Evolutionary conservation across 2,888 invertebrate genomes (phyloP).

Genomic region (Muschampia plurimacula): DNA sequence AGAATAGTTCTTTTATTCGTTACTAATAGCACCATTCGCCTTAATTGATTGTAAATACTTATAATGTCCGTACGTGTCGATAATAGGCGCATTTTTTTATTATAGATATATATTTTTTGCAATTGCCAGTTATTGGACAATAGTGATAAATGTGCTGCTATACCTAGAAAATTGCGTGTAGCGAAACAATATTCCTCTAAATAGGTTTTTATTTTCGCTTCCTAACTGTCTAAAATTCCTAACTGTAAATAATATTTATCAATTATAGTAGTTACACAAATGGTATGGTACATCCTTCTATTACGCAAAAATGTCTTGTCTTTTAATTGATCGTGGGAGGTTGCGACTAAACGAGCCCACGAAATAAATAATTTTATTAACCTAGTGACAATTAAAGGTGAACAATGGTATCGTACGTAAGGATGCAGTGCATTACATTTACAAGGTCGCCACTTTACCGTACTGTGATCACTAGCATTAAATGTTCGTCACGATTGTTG

Average conservation of each 20-base stretch:
- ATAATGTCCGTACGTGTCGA: constrained; percentile 7
- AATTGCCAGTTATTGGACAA: constrained; percentile 6
- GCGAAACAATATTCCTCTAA: background rate
- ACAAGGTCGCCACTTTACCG: constrained; percentile 58
- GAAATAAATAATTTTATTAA: constrained; percentile 61
- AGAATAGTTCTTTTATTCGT: constrained; percentile 32
- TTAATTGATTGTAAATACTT: constrained; percentile 24
- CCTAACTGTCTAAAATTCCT: background rate
- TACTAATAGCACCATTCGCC: constrained; percentile 30
- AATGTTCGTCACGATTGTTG: constrained; percentile 54
- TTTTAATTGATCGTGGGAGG: constrained; percentile 65
- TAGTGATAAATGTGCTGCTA: background rate
- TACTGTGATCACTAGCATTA: constrained; percentile 43
- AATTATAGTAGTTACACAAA: background rate
- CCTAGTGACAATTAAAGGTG: constrained; percentile 55
- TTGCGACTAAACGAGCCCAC: constrained; percentile 51
- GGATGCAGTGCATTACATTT: constrained; percentile 49
- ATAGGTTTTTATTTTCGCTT: background rate
- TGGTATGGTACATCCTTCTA: background rate
- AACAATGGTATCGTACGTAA: constrained; percentile 29
- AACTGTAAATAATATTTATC: background rate
- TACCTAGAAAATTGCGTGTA: background rate
- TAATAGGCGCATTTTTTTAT: constrained; percentile 24
- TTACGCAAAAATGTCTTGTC: constrained; percentile 47
- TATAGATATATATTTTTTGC: background rate